Conservation (phyloP, 1,140 invertebrate genomes). For the Solenopsis invicta region DNA sequence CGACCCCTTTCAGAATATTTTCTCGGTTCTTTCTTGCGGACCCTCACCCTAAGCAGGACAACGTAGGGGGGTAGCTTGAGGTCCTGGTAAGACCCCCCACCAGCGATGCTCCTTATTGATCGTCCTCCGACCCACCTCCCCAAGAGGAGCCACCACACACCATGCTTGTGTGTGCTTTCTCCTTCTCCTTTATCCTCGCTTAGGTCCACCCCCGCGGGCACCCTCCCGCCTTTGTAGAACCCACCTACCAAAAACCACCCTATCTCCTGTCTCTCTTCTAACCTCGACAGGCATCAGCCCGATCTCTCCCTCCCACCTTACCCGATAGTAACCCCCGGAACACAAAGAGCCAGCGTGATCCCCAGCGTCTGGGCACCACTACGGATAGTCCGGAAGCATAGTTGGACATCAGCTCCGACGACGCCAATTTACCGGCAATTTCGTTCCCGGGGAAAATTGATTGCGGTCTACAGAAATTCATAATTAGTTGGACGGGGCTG, state of each 20-base stretch:
- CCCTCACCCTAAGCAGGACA: slow-evolving; percentile 84
- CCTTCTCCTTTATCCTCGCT: slow-evolving; percentile 87
- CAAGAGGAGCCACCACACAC: slow-evolving; percentile 74
- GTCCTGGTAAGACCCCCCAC: slow-evolving; percentile 86
- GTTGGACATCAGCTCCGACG: slow-evolving; percentile 72
- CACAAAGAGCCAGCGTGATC: slow-evolving; percentile 76
- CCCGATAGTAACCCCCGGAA: slow-evolving; percentile 74
- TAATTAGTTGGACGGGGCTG: slow-evolving; percentile 75
- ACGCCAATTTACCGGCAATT: slow-evolving; percentile 77
- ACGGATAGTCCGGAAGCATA: slow-evolving; percentile 75
- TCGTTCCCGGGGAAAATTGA: slow-evolving; percentile 78
- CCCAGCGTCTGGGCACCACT: slow-evolving; percentile 71
- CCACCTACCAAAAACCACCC: slow-evolving; percentile 85
- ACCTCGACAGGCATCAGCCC: slow-evolving; percentile 33
- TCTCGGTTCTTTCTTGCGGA: slow-evolving; percentile 86
- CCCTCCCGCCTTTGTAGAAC: slow-evolving; percentile 84
- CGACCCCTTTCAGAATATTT: slow-evolving; percentile 85
- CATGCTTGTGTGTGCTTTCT: slow-evolving; percentile 80
- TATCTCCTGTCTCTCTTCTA: slow-evolving; percentile 71
- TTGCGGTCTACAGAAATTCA: slow-evolving; percentile 76
- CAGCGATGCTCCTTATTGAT: slow-evolving; percentile 86
- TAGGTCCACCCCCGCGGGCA: slow-evolving; percentile 85
- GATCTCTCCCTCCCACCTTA: slow-evolving; percentile 56
- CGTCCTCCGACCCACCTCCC: slow-evolving; percentile 83
- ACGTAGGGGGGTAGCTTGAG: slow-evolving; percentile 83